Base-by-base conservation (phyloP, 2,888 invertebrate species). In the Hirtodrosophila cameraria region DNA sequence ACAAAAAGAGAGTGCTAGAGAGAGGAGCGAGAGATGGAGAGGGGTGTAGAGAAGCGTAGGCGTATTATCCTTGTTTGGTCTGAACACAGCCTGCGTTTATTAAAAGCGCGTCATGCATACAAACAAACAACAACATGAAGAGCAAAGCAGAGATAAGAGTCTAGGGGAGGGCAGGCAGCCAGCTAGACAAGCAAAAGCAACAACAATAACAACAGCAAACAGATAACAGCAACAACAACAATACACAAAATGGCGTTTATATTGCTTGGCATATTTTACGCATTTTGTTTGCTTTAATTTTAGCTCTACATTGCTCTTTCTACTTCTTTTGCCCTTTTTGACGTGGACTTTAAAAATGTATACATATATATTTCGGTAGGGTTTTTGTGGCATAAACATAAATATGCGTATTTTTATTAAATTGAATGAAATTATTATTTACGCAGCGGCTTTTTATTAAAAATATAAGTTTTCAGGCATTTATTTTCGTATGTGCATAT, bases 231-330 rank as follows among this genome's bases (percentile, higher is more conserved):
- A 43, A 39, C 28, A 48, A 53, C 41, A 66, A 61, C 39, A 49
- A 75, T 68, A 46, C 74, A 76, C 81, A 81, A 83, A 84, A 86
- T 84, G 81, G 84, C 78, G 81, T 75, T 75, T 70, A 75, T 71
- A 75, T 71, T 65, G 71, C 67, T 61, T 62, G 65, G 67, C 60
- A 70, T 75, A 73, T 85, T 85, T 79, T 82, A 75, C 70, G 67
- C 73, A 79, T 60, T 80, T 81, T 82, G 70, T 71, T 73, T 81
- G 83, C 70, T 82, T 82, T 82, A 82, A 84, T 81, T 80, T 81
- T 54, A 61, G 59, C 73, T 63, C 59, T 70, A 33, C 55, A 50
- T 12, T 39, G n/a, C 13, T 6, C 9, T 30, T 36, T 5, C 16
- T n/a, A n/a, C n/a, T n/a, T n/a, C 9, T 39, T 3, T 3, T 6